Base-by-base conservation (phyloP, 2,113 vertebrate genomes). In the Athene cunicularia region DNA sequence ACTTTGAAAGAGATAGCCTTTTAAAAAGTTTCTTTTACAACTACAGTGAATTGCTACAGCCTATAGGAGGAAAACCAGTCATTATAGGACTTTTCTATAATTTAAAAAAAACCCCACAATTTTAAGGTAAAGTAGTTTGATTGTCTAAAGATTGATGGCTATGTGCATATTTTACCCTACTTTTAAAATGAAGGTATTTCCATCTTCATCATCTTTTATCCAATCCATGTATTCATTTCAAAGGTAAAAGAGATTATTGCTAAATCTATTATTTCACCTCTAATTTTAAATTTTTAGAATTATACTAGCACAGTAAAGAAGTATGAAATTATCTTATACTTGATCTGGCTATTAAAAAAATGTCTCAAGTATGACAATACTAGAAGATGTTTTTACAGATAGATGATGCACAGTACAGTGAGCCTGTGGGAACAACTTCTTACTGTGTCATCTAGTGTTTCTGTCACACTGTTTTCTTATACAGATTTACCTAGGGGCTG, bases 21-120 rank as follows among this genome's bases (percentile, higher is more conserved):
- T 83, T 16, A 2, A 30, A 75, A 75, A 13, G 5, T 4, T 62
- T 63, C 5, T 63, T 63, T 58, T 33, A 33, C 16, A 45, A 27
- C 12, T 83, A 2, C 8, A 35, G 8, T 41, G 14, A 68, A 43
- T 50, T 76, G 50, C 63, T 2, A 14, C 22, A 33, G 7, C 16
- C 7, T 53, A 13, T 73, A 17, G 16, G 49, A 80, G 14, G 28
- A 68, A 81, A 73, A 19, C 6, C 10, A 6, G 14, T 10, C 55
- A 14, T 15, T 79, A 70, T 41, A 39, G 37, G 7, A 39, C 8
- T 39, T 71, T 66, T 67, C 6, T 1, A 30, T 23, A 41, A 64
- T 23, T 2, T 23, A 2, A 58, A 67, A 37, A 24, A 33, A 4
- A 2, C 2, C 2, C 2, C 9, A 7, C 11, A 55, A 11, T 37